phyloP scores from a whole-genome alignment of 2,888 invertebrate genomes.

The Agrotis puta region DNA sequence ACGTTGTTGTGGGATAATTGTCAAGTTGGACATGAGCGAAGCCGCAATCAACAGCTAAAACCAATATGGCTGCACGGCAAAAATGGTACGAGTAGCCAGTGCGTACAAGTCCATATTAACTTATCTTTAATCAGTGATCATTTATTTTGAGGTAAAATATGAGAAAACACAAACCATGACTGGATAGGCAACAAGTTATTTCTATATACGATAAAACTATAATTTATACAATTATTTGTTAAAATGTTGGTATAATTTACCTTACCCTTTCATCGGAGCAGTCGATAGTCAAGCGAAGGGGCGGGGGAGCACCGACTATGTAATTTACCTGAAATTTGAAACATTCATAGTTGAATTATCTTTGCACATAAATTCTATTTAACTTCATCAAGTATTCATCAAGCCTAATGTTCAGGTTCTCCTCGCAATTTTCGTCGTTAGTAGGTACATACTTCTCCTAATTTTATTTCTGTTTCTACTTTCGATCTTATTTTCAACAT shows the following conservation, averaged over 20 bases:
- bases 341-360: conserved; percentile 12
- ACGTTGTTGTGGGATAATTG: too few species aligned
- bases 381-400: conserved; percentile 25
- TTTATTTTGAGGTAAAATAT: too few species aligned
- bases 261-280: conserved; percentile 83
- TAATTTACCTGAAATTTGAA: conserved; percentile 70
- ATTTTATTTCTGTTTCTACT: neutral
- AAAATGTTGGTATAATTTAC: conserved; percentile 32
- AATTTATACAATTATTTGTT: neutral
- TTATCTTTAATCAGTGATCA: too few species aligned
- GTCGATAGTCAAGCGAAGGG: conserved; percentile 82
- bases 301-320: conserved; percentile 72
- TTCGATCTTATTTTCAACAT: too few species aligned
- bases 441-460: neutral
- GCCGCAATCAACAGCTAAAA: too few species aligned
- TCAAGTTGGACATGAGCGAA: too few species aligned
- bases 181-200: neutral
- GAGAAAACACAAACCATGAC: too few species aligned
- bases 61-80: too few species aligned
- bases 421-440: neutral
- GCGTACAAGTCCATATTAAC: too few species aligned
- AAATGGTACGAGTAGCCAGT: too few species aligned
- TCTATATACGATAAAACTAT: neutral
- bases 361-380: conserved; percentile 1
- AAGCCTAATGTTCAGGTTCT: neutral